Evolutionary conservation across 2,888 invertebrate species (phyloP).

Genomic region (Polyploca ridens): DNA sequence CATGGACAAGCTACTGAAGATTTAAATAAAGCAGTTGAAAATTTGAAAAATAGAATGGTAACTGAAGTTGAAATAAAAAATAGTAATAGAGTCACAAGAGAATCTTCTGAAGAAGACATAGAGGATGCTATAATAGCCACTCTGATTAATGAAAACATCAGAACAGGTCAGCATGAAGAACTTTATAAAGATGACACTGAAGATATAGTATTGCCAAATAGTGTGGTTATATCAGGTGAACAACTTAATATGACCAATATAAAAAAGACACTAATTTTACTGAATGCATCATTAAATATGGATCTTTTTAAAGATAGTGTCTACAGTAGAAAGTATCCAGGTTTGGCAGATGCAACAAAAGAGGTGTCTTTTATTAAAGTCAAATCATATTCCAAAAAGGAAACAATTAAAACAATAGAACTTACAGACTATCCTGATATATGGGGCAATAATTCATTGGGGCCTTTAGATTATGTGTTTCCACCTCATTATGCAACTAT

Average conservation of each 20-base stretch:
- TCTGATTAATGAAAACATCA: conserved; percentile 51
- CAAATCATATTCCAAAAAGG: conserved; percentile 65
- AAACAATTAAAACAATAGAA: conserved; percentile 29
- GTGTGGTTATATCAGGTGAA: conserved; percentile 21
- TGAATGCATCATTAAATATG: conserved; percentile 57
- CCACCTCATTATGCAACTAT: conserved; percentile 68
- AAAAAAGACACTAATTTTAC: conserved; percentile 54
- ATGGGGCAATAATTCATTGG: conserved; percentile 54
- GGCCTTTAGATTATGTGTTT: conserved; percentile 48
- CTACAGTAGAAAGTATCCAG: conserved; percentile 42
- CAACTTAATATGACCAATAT: conserved; percentile 52
- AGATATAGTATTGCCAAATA: conserved; percentile 19
- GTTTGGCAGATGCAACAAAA: conserved; percentile 35
- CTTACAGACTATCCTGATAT: conserved; percentile 46
- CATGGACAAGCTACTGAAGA: conserved; percentile 56
- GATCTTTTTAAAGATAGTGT: conserved; percentile 42
- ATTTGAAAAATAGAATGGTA: conserved; percentile 63
- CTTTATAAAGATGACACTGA: conserved; percentile 20
- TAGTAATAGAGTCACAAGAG: conserved; percentile 42
- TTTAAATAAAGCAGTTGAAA: conserved; percentile 63
- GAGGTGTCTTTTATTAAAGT: conserved; percentile 42
- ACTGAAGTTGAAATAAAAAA: conserved; percentile 50
- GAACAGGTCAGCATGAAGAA: conserved; percentile 29
- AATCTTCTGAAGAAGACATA: conserved; percentile 54
- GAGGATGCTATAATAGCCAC: conserved; percentile 62